A percentile compares a stretch with the other conserved stretches of the same genome.
Conservation (phyloP, 1,140 invertebrate species). For the Vollenhovia emeryi region DNA sequence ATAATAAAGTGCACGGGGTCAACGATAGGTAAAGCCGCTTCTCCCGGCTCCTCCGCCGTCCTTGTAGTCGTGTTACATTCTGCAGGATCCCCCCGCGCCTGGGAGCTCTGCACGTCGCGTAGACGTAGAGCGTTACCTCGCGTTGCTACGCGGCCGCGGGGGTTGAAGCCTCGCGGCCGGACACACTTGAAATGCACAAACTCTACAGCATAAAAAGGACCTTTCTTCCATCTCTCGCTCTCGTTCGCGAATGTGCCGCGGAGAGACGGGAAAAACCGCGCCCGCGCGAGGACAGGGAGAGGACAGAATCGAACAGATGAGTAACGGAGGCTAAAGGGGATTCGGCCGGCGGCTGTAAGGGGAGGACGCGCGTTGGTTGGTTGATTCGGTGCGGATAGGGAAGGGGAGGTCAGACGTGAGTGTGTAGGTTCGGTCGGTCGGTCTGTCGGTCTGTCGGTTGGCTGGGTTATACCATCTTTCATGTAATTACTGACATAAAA, state of each 20-base stretch:
- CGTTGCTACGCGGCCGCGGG: neutral
- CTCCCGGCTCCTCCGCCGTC: constrained; percentile 9
- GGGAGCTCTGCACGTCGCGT: constrained; percentile 11
- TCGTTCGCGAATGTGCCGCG: too few relatives aligned
- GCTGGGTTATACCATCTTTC: constrained; percentile 81
- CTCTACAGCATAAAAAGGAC: constrained; percentile 80
- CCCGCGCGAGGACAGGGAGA: constrained; percentile 38
- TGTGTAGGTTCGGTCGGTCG: constrained; percentile 68
- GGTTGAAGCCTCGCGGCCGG: constrained; percentile 69
- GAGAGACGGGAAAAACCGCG: constrained; percentile 58
- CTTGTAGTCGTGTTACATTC: constrained; percentile 36
- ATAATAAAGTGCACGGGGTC: constrained; percentile 80
- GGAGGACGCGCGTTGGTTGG: constrained; percentile 72
- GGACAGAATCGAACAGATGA: constrained; percentile 63
- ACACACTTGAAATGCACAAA: constrained; percentile 76
- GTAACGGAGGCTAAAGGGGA: constrained; percentile 64
- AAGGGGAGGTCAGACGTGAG: constrained; percentile 54
- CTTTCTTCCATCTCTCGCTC: too few relatives aligned
- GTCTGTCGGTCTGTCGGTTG: constrained; percentile 69
- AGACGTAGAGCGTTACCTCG: constrained; percentile 25
- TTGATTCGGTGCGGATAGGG: constrained; percentile 54
- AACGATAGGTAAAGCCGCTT: constrained; percentile 66
- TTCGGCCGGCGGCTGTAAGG: constrained; percentile 65
- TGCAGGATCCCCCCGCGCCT: neutral
- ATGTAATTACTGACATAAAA: constrained; percentile 84